Evolutionary conservation across 2,113 vertebrate genomes (phyloP).

Genomic region (Cervus canadensis): DNA sequence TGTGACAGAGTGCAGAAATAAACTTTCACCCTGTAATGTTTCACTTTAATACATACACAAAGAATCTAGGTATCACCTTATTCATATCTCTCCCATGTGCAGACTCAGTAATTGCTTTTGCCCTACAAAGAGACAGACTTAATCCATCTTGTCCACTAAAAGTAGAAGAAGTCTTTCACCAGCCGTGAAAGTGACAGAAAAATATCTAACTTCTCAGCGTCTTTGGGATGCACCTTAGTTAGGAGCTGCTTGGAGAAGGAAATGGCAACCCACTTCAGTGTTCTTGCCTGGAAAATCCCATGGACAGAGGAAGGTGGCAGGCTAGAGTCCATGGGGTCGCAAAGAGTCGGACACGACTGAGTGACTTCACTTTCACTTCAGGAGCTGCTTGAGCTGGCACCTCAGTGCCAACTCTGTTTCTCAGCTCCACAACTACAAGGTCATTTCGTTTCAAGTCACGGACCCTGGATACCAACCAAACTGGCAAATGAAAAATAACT

Average conservation of each 20-base stretch:
- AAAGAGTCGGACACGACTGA: neutral
- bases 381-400: neutral
- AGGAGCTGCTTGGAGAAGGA: neutral
- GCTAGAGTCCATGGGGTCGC: neutral
- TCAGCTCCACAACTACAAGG: neutral
- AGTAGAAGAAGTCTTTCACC: constrained; percentile 39
- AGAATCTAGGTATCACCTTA: neutral
- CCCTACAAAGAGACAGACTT: neutral
- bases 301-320: neutral
- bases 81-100: neutral
- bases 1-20: neutral
- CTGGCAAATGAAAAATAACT: constrained; percentile 57
- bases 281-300: neutral
- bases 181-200: constrained; percentile 37
- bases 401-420: constrained; percentile 1
- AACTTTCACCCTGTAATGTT: neutral
- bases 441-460: constrained; percentile 23
- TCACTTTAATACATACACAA: neutral
- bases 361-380: neutral
- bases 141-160: constrained; percentile 36
- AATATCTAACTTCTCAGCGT: neutral
- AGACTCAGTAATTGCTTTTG: neutral
- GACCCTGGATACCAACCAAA: constrained; percentile 9
- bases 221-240: neutral
- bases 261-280: neutral